These are phyloP conservation scores for Apodemus sylvaticus DNA, from an alignment of 2,113 vertebrate genomes.

Conservation along the genomic window DNA sequence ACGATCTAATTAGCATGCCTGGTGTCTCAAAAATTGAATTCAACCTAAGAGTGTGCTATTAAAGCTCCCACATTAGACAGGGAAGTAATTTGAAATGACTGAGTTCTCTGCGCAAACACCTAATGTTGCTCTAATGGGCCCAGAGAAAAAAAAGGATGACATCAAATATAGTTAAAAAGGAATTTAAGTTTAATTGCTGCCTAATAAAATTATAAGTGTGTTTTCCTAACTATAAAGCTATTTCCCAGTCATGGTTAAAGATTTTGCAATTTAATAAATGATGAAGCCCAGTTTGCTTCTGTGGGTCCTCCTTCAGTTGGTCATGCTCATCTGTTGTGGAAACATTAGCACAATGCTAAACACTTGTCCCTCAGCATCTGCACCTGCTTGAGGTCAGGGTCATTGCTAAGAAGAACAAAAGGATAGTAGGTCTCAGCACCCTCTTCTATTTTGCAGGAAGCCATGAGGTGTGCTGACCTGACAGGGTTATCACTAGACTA, in stretches of 20 bases:
- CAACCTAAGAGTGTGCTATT: conserved; percentile 87
- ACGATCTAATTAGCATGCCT: conserved; percentile 85
- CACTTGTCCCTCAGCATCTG: conserved; percentile 7
- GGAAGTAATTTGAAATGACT: conserved; percentile 86
- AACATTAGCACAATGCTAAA: background rate
- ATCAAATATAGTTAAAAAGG: conserved; percentile 80
- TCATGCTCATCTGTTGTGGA: conserved; percentile 3
- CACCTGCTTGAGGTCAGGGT: background rate
- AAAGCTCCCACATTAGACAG: conserved; percentile 86
- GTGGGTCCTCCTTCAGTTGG: background rate
- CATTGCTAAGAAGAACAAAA: conserved; percentile 17
- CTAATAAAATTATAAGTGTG: conserved; percentile 84
- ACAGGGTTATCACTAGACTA: background rate
- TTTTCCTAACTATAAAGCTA: conserved; percentile 78
- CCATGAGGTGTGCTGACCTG: background rate
- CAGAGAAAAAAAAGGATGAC: conserved; percentile 74
- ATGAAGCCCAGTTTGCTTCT: conserved; percentile 38
- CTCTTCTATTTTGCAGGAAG: background rate
- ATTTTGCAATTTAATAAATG: conserved; percentile 73
- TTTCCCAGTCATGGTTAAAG: conserved; percentile 67
- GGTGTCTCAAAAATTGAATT: conserved; percentile 87
- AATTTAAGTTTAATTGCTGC: conserved; percentile 84
- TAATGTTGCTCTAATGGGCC: conserved; percentile 84
- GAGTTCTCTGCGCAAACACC: conserved; percentile 86
- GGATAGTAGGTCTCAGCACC: background rate